Conservation (phyloP, 2,113 vertebrate genomes). For the Leiothrix lutea region DNA sequence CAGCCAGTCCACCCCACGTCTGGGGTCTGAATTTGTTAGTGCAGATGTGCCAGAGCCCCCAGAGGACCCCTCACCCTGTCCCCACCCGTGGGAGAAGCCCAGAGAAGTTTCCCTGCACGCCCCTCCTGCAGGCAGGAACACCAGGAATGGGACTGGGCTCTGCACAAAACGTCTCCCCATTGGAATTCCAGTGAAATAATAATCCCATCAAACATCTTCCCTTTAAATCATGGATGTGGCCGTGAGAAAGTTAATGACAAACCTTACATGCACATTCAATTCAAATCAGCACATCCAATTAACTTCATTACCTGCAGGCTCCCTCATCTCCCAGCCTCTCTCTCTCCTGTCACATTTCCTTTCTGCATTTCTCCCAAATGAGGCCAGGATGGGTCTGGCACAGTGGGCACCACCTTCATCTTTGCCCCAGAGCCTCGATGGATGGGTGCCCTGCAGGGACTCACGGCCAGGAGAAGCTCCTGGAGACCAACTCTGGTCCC, state of each 20-base stretch:
- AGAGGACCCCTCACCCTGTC: fast-evolving
- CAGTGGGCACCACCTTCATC: background rate
- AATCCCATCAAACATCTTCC: slow-evolving; percentile 43
- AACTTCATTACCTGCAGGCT: slow-evolving; percentile 64
- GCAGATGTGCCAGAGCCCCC: background rate
- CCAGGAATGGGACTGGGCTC: background rate
- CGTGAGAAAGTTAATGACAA: slow-evolving; percentile 62
- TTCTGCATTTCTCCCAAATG: slow-evolving; percentile 5
- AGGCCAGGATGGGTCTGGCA: background rate
- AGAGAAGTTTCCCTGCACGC: background rate
- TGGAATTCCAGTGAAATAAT: slow-evolving; percentile 33
- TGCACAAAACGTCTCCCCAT: background rate
- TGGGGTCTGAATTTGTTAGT: background rate
- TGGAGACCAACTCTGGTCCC: background rate
- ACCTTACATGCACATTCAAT: slow-evolving; percentile 49
- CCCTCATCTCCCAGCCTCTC: slow-evolving; percentile 1
- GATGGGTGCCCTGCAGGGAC: background rate
- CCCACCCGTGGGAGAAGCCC: fast-evolving
- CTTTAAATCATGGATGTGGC: slow-evolving; percentile 62
- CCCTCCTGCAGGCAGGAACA: background rate
- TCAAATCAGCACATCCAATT: slow-evolving; percentile 72
- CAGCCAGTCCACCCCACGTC: fast-evolving
- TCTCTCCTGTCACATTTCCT: slow-evolving; percentile 26
- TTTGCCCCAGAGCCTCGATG: background rate
- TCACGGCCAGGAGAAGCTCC: background rate